Evolutionary conservation across 1,140 invertebrate genomes (phyloP).

Genomic region (Adoxophyes honmai): DNA sequence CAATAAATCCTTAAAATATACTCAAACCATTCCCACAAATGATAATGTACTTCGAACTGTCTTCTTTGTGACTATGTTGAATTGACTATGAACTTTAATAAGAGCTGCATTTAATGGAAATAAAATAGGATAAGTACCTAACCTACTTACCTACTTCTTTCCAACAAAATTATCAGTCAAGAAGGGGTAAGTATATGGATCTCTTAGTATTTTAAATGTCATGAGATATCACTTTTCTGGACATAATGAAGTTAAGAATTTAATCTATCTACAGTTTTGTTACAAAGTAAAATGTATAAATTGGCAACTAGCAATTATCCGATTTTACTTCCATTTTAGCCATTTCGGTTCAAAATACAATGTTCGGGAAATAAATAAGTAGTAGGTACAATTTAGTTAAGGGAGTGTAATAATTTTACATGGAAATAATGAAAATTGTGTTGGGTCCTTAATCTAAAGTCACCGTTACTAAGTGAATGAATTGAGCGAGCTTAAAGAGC

Average conservation of each 20-base stretch:
- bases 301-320: no score
- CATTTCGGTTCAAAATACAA: no score
- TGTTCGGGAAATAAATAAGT: slow-evolving; percentile 8
- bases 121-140: background rate
- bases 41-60: slow-evolving; percentile 55
- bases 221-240: no score
- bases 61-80: slow-evolving; percentile 52
- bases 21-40: slow-evolving; percentile 64
- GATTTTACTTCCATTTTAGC: slow-evolving; percentile 54
- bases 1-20: slow-evolving; percentile 55
- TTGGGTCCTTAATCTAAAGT: slow-evolving; percentile 54
- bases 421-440: slow-evolving; percentile 32
- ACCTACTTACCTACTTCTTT: no score
- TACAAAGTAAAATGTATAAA: no score
- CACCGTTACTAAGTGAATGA: slow-evolving; percentile 66
- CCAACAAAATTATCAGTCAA: no score
- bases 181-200: no score
- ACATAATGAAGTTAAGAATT: no score
- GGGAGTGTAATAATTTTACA: no score
- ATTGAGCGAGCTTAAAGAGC: slow-evolving; percentile 73
- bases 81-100: slow-evolving; percentile 43
- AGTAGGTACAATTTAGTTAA: background rate
- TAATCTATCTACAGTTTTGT: no score
- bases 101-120: background rate
- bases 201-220: no score